Conservation (phyloP, 2,888 invertebrate species). For the Chirona hameri region DNA sequence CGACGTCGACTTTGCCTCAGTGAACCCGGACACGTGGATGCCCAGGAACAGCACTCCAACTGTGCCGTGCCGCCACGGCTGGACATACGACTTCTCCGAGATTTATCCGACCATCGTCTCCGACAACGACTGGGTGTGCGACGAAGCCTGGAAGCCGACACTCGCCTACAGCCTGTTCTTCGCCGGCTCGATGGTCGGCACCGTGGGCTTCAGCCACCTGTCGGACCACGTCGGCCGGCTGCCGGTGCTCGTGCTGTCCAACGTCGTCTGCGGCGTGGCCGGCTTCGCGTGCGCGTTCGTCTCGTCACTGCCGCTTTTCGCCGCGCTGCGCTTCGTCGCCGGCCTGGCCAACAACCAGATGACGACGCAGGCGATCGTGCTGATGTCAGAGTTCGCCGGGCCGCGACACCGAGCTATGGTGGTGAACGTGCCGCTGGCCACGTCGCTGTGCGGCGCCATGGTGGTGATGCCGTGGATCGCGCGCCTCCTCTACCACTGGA, state of each 20-base stretch:
- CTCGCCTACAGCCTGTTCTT: conserved; percentile 82
- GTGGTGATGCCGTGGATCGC: conserved; percentile 73
- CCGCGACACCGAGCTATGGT: conserved; percentile 41
- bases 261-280: conserved; percentile 65
- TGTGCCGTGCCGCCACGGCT: conserved; percentile 65
- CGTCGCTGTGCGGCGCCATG: conserved; percentile 79
- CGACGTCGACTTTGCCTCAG: conserved; percentile 63
- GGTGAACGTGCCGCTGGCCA: conserved; percentile 61
- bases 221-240: conserved; percentile 80
- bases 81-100: conserved; percentile 78
- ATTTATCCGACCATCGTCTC: conserved; percentile 81
- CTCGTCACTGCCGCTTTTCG: conserved; percentile 69
- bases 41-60: conserved; percentile 67
- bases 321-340: conserved; percentile 74
- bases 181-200: conserved; percentile 81
- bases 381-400: conserved; percentile 54
- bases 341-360: conserved; percentile 74
- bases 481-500: conserved; percentile 75
- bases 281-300: conserved; percentile 70
- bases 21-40: conserved; percentile 56
- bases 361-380: conserved; percentile 80
- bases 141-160: conserved; percentile 69
- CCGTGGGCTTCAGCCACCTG: conserved; percentile 78
- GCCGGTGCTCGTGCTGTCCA: conserved; percentile 73
- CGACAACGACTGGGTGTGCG: conserved; percentile 83